These are phyloP conservation scores for Eurystomus glaucurus DNA, from an alignment of 2,797 vertebrate species.

Conservation along the genomic window DNA sequence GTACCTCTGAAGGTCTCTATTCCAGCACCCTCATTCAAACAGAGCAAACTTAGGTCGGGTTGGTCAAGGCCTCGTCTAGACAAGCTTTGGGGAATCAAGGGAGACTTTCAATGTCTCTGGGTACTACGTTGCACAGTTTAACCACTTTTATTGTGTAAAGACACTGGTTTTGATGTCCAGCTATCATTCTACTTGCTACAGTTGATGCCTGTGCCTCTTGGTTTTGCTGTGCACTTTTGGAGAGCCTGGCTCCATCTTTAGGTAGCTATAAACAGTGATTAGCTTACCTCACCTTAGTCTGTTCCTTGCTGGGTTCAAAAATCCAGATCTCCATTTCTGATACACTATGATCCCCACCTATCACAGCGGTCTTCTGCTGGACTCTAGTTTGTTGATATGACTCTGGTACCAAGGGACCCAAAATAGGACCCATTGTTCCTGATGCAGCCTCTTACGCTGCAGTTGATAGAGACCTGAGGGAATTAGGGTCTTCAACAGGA, in stretches of 20 bases:
- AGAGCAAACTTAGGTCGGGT: background rate
- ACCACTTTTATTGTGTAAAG: background rate
- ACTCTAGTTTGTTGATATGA: background rate
- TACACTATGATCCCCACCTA: rapidly evolving
- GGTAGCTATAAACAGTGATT: background rate
- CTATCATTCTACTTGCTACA: background rate
- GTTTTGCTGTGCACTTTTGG: background rate
- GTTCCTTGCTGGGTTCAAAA: background rate
- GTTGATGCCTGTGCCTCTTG: background rate
- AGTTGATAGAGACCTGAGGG: background rate
- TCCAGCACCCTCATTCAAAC: background rate
- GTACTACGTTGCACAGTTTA: background rate
- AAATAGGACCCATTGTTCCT: background rate
- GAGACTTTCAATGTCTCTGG: background rate
- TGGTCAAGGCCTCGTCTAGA: background rate
- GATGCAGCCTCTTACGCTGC: background rate
- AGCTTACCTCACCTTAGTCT: background rate
- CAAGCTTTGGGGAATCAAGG: background rate
- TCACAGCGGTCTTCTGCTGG: background rate
- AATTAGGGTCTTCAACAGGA: background rate
- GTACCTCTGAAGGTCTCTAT: background rate
- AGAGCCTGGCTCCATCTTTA: background rate
- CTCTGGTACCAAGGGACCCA: background rate
- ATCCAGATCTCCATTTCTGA: background rate
- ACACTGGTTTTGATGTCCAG: background rate